phyloP scores from a whole-genome alignment of 2,113 vertebrate species.

The Sinocyclocheilus grahami region DNA sequence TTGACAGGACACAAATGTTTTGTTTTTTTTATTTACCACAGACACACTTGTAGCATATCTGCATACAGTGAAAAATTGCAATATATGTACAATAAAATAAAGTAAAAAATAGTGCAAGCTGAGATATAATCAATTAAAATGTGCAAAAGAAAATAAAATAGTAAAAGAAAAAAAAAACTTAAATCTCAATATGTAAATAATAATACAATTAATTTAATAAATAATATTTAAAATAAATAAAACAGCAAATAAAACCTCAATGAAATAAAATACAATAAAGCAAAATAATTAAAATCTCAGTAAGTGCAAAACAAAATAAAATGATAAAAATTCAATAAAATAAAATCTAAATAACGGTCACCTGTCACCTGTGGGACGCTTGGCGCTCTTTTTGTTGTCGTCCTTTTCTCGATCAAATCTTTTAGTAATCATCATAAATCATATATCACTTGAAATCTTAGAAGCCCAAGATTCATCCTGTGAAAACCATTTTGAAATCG shows the following conservation, averaged over 20 bases:
- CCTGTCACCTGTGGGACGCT: no score
- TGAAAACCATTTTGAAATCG: no score
- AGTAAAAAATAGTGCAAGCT: not conserved
- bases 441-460: no score
- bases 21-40: not conserved
- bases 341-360: not conserved
- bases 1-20: not conserved
- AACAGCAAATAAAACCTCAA: no score
- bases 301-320: not conserved
- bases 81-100: not conserved
- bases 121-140: not conserved
- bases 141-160: not conserved
- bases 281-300: not conserved
- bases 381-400: no score
- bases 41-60: not conserved
- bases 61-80: not conserved
- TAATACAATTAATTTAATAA: not conserved
- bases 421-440: no score
- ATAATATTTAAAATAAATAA: no score
- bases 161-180: no score
- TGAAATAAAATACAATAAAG: not conserved
- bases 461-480: no score
- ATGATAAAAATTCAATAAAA: not conserved
- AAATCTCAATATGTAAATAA: not conserved
- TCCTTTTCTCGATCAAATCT: no score